Evolutionary conservation across 2,113 vertebrate species (phyloP), one percentile per base, ranked within the genome.

Genomic region (Cynocephalus volans): DNA sequence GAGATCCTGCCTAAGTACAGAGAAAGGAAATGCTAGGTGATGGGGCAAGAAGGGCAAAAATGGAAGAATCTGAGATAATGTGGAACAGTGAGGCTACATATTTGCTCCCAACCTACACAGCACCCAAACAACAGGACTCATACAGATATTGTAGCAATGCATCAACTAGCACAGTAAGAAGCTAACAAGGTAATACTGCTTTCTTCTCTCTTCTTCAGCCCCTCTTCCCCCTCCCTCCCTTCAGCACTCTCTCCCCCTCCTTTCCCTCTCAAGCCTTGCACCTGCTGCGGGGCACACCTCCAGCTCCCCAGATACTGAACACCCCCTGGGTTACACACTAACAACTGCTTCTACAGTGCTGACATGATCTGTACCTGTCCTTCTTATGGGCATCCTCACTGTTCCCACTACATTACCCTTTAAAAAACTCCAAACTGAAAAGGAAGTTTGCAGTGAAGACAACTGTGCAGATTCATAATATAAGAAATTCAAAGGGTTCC

Each of bases 401-500:
- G 70, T 64, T 76, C 60, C 67, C 56, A 64, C 14, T 45, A 48
- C 11, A 58, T 56, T 64, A 80, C 52, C 88, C 65, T 92, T 95
- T 85, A 64, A 81, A 90, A 83, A 79, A 50, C 24, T 60, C 48
- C 65, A 65, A 65, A 82, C 65, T 52, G 41, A 69, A 94, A 65
- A 86, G 65, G 28, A 96, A 76, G 21, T 69, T n/a, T n/a, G 14
- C 36, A 45, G 83, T 52, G 87, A 93, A 91, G 62, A 92, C 18
- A 92, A 64, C 75, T 31, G 1, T 21, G 23, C 73, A 65, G 23
- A 82, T 45, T 93, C 67, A 65, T 50, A 93, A 80, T 28, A 93
- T 76, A 96, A 91, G 13, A 91, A 67, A 89, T 8, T 41, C 67
- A 77, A 76, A 77, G 64, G 41, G 87, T 79, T 89, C 64, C 36